Evolutionary conservation across 2,113 vertebrate species (phyloP), one percentile per base, ranked within the genome.

Genomic region (Ovis canadensis): DNA sequence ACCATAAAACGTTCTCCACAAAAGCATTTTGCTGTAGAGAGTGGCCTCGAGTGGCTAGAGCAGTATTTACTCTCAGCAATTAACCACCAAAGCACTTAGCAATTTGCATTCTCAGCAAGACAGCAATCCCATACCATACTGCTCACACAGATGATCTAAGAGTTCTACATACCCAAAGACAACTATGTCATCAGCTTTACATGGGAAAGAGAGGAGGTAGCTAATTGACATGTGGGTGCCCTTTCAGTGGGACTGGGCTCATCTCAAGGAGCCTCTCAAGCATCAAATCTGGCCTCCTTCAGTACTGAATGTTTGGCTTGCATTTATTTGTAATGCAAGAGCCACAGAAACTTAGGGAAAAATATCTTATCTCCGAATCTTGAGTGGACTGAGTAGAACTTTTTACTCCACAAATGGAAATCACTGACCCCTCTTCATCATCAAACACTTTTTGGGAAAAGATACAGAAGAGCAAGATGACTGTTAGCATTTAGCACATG

Each of bases 301-400:
- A 52, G 45, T 48, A 57, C 1, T 88, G 14, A 91, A 80, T 43
- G 67, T 60, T 9, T 91, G 92, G 71, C 77, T 40, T 85, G 40
- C 54, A 82, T 91, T 91, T 93, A 95, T 96, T 89, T 95, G 91
- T 78, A 93, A 97, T 27, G 67, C 54, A 97, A 98, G 77, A 82
- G 92, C 59, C 77, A 95, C 54, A 96, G 36, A 96, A 27, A 95
- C 77, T 43, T 93, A 88, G 50, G 33, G 45, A 8, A 84, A 91
- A 59, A 54, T 23, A 31, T n/a, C 91, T 89, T 91, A 11, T 64
- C 85, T 93, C n/a, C 64, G 21, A 97, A 80, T 33, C 52, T 64
- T 80, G 40, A 71, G 45, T 89, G 19, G 36, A 85, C 1, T 74
- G 78, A 94, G 59, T 23, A 71, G 50, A 23, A 92, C 60, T 95